Evolutionary conservation across 2,888 invertebrate species (phyloP).

Genomic region (Synergus japonicus): DNA sequence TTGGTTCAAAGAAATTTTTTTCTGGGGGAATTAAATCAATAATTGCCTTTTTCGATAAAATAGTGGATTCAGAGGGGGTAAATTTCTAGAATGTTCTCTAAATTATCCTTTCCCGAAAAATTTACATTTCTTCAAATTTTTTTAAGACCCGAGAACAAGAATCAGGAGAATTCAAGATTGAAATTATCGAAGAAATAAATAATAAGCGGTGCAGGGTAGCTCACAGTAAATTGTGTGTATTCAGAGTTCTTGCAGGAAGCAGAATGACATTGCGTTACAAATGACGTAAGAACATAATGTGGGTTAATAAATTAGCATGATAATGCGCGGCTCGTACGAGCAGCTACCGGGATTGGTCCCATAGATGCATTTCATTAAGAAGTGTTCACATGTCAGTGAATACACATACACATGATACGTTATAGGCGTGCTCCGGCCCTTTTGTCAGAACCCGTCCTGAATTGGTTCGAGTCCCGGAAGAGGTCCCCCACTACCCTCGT

Average conservation of each 20-base stretch:
- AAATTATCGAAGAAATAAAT: not conserved
- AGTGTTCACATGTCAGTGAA: conserved; percentile 11
- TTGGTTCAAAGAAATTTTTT: too few species aligned
- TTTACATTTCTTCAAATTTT: not conserved
- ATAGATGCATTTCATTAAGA: conserved; percentile 50
- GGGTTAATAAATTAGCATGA: conserved; percentile 53
- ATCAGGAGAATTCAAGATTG: not conserved
- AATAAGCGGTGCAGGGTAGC: not conserved
- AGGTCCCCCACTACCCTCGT: conserved; percentile 28
- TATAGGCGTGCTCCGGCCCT: conserved; percentile 19
- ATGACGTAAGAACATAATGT: conserved; percentile 48
- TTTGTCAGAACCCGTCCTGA: conserved; percentile 43
- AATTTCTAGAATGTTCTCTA: too few species aligned
- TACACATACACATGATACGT: not conserved
- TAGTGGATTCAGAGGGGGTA: too few species aligned
- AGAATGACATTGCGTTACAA: conserved; percentile 53
- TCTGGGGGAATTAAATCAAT: too few species aligned
- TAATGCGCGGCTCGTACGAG: conserved; percentile 43
- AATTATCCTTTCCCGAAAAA: not conserved
- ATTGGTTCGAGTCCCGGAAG: conserved; percentile 40
- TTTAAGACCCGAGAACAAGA: not conserved
- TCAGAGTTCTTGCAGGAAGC: conserved; percentile 46
- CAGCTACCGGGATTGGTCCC: conserved; percentile 43
- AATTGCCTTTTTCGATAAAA: too few species aligned
- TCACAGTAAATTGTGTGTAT: conserved; percentile 46